Percentiles rank a stretch among this genome's conserved stretches.
Conservation (phyloP, 1,140 invertebrate species). For the Drosophila rhopaloa region DNA sequence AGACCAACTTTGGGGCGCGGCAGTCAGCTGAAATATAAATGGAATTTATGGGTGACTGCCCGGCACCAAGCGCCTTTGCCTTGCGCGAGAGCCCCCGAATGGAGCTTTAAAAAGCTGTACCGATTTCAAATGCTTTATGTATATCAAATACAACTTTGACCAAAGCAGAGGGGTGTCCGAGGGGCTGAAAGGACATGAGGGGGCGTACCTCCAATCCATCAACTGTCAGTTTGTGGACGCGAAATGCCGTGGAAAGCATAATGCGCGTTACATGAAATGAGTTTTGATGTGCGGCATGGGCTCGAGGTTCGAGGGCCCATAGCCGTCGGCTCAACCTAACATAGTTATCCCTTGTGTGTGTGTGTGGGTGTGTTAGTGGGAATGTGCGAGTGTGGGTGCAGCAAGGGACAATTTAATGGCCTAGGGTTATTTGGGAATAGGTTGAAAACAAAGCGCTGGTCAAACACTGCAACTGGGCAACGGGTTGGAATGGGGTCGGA, state of each 20-base stretch:
- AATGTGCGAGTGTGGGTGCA: constrained; percentile 19
- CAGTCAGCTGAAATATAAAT: constrained; percentile 72
- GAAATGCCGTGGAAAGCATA: constrained; percentile 77
- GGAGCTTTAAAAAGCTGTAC: constrained; percentile 52
- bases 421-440: constrained; percentile 59
- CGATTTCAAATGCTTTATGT: constrained; percentile 39
- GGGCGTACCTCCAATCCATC: constrained; percentile 46
- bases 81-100: constrained; percentile 49
- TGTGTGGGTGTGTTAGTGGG: not conserved
- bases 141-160: constrained; percentile 60
- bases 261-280: constrained; percentile 79
- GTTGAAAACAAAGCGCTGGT: constrained; percentile 55
- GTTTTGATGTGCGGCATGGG: constrained; percentile 66
- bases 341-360: constrained; percentile 45
- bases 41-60: constrained; percentile 69
- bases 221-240: constrained; percentile 73
- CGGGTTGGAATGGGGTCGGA: not conserved
- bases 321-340: constrained; percentile 37
- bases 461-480: constrained; percentile 38
- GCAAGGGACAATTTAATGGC: constrained; percentile 54
- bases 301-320: constrained; percentile 36
- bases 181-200: not conserved
- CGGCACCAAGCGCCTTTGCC: constrained; percentile 36
- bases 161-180: constrained; percentile 17
- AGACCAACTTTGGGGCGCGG: constrained; percentile 50